phyloP scores from a whole-genome alignment of 2,797 vertebrate species.

The Mergus octosetaceus region DNA sequence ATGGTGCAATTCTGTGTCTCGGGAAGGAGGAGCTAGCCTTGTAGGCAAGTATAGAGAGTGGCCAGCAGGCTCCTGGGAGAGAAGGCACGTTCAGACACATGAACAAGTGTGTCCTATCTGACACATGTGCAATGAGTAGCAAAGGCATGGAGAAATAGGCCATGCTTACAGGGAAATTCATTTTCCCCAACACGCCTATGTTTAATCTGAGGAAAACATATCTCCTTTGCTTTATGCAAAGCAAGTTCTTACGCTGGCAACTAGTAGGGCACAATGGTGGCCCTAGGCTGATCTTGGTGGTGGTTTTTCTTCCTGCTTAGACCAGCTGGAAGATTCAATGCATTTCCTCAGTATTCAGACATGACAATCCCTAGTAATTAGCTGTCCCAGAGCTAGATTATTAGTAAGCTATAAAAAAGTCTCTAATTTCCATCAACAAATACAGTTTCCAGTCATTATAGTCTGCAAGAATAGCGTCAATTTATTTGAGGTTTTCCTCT shows the following conservation, averaged over 20 bases:
- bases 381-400: conserved; percentile 56
- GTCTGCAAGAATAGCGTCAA: conserved; percentile 30
- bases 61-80: background rate
- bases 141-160: background rate
- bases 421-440: conserved; percentile 64
- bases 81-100: background rate
- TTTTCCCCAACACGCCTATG: background rate
- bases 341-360: conserved; percentile 43
- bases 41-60: background rate
- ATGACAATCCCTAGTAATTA: conserved; percentile 48
- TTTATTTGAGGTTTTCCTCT: conserved; percentile 61
- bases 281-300: background rate
- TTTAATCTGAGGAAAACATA: background rate
- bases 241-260: background rate
- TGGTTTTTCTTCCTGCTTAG: background rate
- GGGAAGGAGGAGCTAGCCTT: background rate
- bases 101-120: background rate
- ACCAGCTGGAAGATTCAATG: conserved; percentile 5
- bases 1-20: background rate
- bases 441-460: conserved; percentile 51
- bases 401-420: conserved; percentile 61
- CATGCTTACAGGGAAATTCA: background rate
- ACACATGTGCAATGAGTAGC: no score
- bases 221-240: background rate
- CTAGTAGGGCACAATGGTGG: background rate